Conservation (phyloP, 2,797 vertebrate genomes). For the Platyrinchus mystaceus region DNA sequence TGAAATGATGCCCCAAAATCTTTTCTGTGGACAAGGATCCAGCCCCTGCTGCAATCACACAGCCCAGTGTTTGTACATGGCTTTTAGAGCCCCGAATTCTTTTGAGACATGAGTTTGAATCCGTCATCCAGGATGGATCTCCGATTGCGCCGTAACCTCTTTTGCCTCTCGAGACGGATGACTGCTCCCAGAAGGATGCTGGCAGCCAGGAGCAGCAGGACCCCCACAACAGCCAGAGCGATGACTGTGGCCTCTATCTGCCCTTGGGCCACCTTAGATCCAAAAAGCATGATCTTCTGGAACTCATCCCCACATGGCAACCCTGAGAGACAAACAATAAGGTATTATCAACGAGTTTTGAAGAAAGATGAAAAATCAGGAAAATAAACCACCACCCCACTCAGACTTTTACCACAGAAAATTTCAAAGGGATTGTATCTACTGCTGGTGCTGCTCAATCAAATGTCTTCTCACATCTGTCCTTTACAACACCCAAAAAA, state of each 20-base stretch:
- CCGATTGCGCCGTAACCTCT: conserved; percentile 69
- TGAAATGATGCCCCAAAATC: neutral
- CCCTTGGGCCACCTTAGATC: conserved; percentile 43
- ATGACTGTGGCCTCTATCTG: conserved; percentile 55
- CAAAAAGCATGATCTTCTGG: conserved; percentile 62
- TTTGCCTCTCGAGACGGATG: conserved; percentile 64
- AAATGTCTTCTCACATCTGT: neutral
- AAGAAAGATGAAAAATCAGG: neutral
- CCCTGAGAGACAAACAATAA: conserved; percentile 10
- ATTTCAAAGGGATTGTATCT: neutral
- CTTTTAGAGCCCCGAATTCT: conserved; percentile 48
- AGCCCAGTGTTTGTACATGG: neutral
- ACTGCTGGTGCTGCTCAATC: neutral
- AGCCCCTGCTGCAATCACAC: neutral
- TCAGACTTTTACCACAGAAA: neutral
- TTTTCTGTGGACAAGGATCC: neutral
- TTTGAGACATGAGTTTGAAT: conserved; percentile 74
- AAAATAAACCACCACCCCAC: neutral
- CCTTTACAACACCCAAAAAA: neutral
- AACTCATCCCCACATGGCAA: neutral
- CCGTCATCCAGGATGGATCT: conserved; percentile 77
- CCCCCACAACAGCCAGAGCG: conserved; percentile 30
- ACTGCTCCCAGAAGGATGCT: conserved; percentile 61
- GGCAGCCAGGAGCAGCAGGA: conserved; percentile 56
- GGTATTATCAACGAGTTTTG: neutral